These are phyloP conservation scores for Macropodus opercularis DNA, from an alignment of 2,797 vertebrate genomes.

Conservation along the genomic window DNA sequence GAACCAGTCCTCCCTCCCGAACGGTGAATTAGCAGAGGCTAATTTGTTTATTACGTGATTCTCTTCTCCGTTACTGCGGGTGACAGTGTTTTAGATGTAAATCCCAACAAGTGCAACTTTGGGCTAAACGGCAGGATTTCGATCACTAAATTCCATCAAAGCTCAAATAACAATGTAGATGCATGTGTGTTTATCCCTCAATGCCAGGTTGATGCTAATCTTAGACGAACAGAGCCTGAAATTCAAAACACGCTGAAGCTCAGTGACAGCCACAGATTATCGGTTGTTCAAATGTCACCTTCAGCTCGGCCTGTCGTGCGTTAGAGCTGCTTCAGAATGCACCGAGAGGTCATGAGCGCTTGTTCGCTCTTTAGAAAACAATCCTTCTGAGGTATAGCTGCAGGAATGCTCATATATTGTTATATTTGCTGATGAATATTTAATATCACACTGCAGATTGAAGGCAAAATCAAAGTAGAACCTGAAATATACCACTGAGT, in stretches of 20 bases:
- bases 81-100: neutral
- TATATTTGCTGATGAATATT: neutral
- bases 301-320: neutral
- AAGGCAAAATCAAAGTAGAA: no score
- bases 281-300: neutral
- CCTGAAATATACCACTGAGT: no score
- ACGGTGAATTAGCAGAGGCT: neutral
- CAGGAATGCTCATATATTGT: no score
- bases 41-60: neutral
- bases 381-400: neutral
- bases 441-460: neutral
- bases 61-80: neutral
- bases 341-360: neutral
- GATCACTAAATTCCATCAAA: constrained; percentile 23
- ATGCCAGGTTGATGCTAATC: constrained; percentile 38
- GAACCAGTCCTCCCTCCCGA: neutral
- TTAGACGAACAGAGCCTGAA: constrained; percentile 24
- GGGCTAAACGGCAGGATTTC: constrained; percentile 30
- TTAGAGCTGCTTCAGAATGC: neutral
- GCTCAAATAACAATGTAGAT: constrained; percentile 31
- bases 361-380: no score
- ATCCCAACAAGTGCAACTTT: constrained; percentile 11
- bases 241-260: constrained; percentile 32
- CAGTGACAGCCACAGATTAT: constrained; percentile 6
- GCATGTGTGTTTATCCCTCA: constrained; percentile 41